Percentiles rank a stretch among this genome's conserved stretches.
These are phyloP conservation scores for Phallusia fumigata DNA, from an alignment of 23 tunicate genomes.

Conservation along the genomic window DNA sequence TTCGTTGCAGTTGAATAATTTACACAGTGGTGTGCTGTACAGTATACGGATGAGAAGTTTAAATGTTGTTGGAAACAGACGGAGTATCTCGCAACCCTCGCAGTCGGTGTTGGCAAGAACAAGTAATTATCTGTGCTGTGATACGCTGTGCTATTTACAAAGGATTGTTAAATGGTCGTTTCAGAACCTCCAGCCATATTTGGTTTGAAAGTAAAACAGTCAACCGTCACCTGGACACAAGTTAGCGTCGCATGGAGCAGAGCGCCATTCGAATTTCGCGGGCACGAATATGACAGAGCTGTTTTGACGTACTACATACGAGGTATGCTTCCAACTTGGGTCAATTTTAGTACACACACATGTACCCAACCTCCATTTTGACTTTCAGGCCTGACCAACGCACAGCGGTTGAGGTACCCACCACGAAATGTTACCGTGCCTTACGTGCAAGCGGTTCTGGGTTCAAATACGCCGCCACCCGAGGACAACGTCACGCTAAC, in stretches of 20 bases:
- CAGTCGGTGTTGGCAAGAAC: not conserved
- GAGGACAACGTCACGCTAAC: not conserved
- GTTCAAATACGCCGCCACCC: not conserved
- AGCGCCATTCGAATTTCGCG: constrained; percentile 1
- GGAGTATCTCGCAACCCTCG: not conserved
- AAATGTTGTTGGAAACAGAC: not conserved
- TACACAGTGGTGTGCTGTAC: constrained; percentile 10
- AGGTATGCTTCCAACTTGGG: constrained; percentile 1
- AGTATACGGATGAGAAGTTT: constrained; percentile 8
- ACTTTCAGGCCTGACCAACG: not conserved
- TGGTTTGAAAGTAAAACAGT: constrained; percentile 1
- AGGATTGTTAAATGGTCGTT: not conserved
- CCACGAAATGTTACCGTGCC: not conserved
- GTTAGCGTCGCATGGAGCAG: constrained; percentile 1
- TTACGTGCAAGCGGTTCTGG: not conserved
- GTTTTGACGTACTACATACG: constrained; percentile 15
- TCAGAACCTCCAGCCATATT: not conserved
- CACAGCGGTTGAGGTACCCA: constrained; percentile 10
- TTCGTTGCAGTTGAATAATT: not conserved
- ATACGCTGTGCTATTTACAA: not conserved
- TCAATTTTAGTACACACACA: not conserved
- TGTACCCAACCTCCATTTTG: not conserved
- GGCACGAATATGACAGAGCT: constrained; percentile 4
- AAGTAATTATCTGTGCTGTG: constrained; percentile 6
- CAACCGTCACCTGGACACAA: not conserved